Conservation (phyloP, 2,113 vertebrate species). For the Aegithalos caudatus region DNA sequence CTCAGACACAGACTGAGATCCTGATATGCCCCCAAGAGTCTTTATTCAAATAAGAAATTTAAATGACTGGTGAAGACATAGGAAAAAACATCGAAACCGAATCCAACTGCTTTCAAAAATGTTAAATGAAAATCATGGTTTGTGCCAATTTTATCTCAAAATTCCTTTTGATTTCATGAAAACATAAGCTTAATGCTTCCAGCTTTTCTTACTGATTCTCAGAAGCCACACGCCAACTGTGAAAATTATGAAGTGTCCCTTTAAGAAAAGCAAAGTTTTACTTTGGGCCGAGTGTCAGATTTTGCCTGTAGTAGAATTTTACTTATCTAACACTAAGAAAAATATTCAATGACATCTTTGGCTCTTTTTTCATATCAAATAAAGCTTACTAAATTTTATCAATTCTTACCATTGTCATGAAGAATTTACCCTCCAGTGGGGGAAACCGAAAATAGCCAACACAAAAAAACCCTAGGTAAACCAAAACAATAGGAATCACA, state of each 20-base stretch:
- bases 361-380: neutral
- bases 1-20: neutral
- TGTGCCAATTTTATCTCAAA: neutral
- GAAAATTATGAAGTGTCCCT: slow-evolving; percentile 1
- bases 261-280: neutral
- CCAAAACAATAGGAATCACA: neutral
- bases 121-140: neutral
- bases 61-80: neutral
- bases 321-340: neutral
- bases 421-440: neutral
- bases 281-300: neutral
- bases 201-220: neutral
- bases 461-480: neutral
- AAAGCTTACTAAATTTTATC: neutral
- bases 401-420: neutral
- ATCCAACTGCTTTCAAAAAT: neutral
- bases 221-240: neutral
- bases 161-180: neutral
- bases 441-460: neutral
- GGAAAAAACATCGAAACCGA: neutral
- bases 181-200: neutral
- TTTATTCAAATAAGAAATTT: slow-evolving; percentile 12
- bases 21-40: neutral
- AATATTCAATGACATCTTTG: neutral
- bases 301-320: neutral